phyloP scores from a whole-genome alignment of 2,113 vertebrate genomes.

The Lepus americanus region DNA sequence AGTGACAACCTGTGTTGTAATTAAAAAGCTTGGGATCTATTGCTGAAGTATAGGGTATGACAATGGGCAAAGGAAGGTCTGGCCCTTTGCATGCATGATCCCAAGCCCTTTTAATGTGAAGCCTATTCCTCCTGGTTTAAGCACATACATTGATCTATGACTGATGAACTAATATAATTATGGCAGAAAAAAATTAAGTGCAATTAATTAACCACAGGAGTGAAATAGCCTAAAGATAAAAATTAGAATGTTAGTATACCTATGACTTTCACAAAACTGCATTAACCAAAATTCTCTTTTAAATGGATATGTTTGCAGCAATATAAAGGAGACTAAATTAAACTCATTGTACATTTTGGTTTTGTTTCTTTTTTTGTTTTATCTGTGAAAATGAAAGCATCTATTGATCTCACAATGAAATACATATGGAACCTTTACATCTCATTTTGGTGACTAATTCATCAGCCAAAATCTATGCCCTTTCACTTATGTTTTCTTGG shows the following conservation, averaged over 20 bases:
- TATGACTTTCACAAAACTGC: background rate
- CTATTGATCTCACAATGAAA: background rate
- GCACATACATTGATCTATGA: constrained; percentile 43
- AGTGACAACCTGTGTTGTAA: constrained; percentile 68
- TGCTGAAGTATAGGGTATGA: constrained; percentile 38
- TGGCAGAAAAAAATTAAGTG: constrained; percentile 55
- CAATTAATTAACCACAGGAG: constrained; percentile 71
- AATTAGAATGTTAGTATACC: background rate
- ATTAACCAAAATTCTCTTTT: background rate
- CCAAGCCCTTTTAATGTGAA: background rate
- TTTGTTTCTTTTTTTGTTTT: background rate
- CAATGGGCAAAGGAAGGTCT: constrained; percentile 26
- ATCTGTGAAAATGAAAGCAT: background rate
- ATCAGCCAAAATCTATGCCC: background rate
- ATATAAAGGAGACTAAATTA: background rate
- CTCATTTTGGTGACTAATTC: background rate
- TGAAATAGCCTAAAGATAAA: constrained; percentile 60
- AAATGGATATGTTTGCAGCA: background rate
- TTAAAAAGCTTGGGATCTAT: constrained; percentile 73
- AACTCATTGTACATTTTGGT: background rate
- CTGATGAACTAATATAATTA: constrained; percentile 34
- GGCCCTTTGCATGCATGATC: background rate
- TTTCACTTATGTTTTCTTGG: background rate
- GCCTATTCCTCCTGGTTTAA: constrained; percentile 18
- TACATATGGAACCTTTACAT: background rate